phyloP scores from a whole-genome alignment of 2,888 invertebrate genomes.

The Sinotaia quadrata region DNA sequence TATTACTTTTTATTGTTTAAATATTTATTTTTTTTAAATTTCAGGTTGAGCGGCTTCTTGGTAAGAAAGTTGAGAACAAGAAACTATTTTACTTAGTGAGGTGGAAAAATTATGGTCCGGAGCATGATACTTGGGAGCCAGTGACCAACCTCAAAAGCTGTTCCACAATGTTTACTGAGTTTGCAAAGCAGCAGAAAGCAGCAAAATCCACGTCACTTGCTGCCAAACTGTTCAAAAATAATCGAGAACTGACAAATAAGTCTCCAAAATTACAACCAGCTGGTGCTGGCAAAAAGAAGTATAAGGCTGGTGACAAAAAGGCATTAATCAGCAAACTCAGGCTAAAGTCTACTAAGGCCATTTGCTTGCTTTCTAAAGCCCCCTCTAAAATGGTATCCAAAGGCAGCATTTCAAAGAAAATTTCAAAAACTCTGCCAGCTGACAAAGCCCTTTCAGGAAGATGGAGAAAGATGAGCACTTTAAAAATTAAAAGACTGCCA shows the following conservation, averaged over 20 bases:
- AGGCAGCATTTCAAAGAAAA: too few relatives aligned
- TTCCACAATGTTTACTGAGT: constrained; percentile 42
- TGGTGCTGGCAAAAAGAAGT: too few relatives aligned
- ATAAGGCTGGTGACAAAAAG: too few relatives aligned
- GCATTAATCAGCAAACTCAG: too few relatives aligned
- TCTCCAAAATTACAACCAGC: too few relatives aligned
- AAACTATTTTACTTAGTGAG: constrained; percentile 53
- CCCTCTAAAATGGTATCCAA: too few relatives aligned
- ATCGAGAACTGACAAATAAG: neutral
- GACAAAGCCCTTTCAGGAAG: too few relatives aligned
- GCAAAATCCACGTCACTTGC: neutral
- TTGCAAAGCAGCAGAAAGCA: constrained; percentile 39
- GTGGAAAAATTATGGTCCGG: constrained; percentile 60
- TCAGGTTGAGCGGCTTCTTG: constrained; percentile 54
- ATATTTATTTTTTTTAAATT: constrained; percentile 25
- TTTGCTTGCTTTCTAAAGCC: too few relatives aligned
- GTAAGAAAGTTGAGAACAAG: constrained; percentile 41
- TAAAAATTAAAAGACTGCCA: too few relatives aligned
- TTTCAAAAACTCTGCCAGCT: too few relatives aligned
- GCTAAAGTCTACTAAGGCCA: too few relatives aligned
- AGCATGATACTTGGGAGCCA: constrained; percentile 67
- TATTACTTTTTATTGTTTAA: neutral
- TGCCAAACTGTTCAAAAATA: constrained; percentile 17
- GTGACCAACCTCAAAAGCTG: constrained; percentile 50
- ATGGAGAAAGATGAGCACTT: too few relatives aligned